Conservation (phyloP, 2,113 vertebrate genomes). For the Entomyzon cyanotis region DNA sequence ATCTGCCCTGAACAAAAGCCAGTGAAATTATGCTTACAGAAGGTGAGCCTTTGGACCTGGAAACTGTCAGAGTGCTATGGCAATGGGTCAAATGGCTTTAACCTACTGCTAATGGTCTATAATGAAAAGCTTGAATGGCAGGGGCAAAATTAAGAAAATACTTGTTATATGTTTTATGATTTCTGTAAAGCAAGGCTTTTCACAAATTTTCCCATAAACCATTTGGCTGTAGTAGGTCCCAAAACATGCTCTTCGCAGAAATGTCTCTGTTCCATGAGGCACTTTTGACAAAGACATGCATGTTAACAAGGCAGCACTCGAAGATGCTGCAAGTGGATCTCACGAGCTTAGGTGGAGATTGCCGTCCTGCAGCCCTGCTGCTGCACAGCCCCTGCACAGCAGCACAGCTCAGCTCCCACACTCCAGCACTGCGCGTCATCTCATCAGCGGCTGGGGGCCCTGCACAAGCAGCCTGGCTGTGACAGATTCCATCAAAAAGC, state of each 20-base stretch:
- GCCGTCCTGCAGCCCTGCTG: neutral
- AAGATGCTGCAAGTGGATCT: accelerated
- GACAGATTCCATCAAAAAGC: neutral
- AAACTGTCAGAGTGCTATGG: neutral
- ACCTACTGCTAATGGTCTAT: neutral
- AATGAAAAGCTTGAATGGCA: neutral
- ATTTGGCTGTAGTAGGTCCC: neutral
- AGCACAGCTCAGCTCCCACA: neutral
- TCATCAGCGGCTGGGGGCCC: accelerated
- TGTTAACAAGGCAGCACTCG: accelerated
- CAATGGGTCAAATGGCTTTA: neutral
- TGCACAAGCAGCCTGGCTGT: too few relatives aligned
- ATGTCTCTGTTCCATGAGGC: accelerated
- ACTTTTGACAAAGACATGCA: accelerated
- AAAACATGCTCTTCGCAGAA: accelerated
- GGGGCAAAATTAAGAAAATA: neutral
- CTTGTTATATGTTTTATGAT: accelerated
- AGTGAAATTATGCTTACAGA: neutral
- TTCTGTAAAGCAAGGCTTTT: neutral
- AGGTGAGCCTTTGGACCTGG: accelerated
- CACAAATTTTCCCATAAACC: neutral
- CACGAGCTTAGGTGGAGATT: accelerated
- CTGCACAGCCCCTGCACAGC: neutral
- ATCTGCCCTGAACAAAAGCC: neutral
- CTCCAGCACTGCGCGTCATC: neutral